Conservation (phyloP, 2,113 vertebrate species). For the Uropsilus gracilis region DNA sequence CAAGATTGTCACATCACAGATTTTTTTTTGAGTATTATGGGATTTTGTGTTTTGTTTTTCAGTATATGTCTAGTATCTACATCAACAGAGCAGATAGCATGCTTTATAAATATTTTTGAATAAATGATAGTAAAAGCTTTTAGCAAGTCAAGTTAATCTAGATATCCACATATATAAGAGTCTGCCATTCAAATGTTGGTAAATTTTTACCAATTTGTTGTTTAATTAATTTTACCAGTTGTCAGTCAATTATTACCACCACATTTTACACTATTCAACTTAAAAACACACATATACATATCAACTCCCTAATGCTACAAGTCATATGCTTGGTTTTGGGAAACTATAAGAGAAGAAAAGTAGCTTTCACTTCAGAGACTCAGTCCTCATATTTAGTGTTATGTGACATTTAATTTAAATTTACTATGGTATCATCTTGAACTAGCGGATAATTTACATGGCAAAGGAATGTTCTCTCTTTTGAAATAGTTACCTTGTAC, state of each 20-base stretch:
- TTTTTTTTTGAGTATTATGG: background rate
- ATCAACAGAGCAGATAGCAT: background rate
- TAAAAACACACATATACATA: background rate
- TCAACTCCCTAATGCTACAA: background rate
- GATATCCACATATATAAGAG: background rate
- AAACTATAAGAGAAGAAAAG: background rate
- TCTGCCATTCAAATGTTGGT: background rate
- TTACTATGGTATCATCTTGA: background rate
- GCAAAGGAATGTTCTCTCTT: background rate
- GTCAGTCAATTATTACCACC: background rate
- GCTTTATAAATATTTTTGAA: background rate
- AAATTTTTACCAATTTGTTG: too few relatives aligned
- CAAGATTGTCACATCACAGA: background rate
- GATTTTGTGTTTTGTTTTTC: background rate
- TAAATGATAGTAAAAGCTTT: background rate
- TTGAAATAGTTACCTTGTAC: background rate
- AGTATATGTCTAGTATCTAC: background rate
- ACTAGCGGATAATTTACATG: constrained; percentile 22
- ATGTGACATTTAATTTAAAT: background rate
- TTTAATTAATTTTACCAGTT: too few relatives aligned
- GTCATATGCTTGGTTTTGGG: background rate
- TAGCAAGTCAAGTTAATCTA: background rate
- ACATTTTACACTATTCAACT: background rate
- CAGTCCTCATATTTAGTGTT: background rate
- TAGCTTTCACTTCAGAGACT: background rate